These are phyloP conservation scores for Carapus acus DNA, from an alignment of 2,797 vertebrate species.

Conservation along the genomic window DNA sequence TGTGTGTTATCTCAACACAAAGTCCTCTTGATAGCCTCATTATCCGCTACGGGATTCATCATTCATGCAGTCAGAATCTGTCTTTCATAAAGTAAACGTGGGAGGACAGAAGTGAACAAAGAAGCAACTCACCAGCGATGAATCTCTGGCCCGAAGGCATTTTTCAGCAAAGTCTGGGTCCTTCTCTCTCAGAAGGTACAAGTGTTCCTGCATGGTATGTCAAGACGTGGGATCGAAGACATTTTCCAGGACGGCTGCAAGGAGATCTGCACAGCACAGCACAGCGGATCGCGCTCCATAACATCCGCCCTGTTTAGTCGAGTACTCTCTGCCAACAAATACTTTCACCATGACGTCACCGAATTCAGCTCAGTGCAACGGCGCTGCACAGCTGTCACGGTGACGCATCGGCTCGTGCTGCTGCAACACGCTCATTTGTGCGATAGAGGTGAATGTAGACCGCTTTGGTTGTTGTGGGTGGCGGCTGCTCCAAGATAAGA, in stretches of 20 bases:
- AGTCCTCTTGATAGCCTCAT: background rate
- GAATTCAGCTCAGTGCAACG: conserved; percentile 38
- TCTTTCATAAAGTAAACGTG: background rate
- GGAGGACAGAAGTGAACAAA: conserved; percentile 9
- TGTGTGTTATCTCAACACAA: too few relatives aligned
- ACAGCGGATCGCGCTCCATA: conserved; percentile 36
- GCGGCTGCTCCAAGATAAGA: too few relatives aligned
- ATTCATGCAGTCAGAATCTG: conserved; percentile 4
- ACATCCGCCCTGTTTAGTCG: conserved; percentile 65
- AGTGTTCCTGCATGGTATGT: conserved; percentile 38
- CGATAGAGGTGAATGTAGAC: background rate
- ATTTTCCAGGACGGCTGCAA: conserved; percentile 26
- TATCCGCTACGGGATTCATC: background rate
- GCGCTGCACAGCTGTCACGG: conserved; percentile 26
- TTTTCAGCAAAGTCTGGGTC: conserved; percentile 21
- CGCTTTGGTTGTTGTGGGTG: too few relatives aligned
- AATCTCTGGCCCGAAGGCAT: conserved; percentile 35
- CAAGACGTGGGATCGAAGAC: conserved; percentile 14
- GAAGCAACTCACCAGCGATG: conserved; percentile 52
- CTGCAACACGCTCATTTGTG: background rate
- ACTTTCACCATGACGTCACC: conserved; percentile 72
- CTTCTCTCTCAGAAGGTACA: conserved; percentile 20
- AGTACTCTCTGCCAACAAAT: conserved; percentile 60
- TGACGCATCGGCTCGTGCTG: conserved; percentile 11
- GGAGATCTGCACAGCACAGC: conserved; percentile 30